Evolutionary conservation across 2,888 invertebrate genomes (phyloP), one percentile per base, ranked within the genome.

Genomic region (Deilephila porcellus): DNA sequence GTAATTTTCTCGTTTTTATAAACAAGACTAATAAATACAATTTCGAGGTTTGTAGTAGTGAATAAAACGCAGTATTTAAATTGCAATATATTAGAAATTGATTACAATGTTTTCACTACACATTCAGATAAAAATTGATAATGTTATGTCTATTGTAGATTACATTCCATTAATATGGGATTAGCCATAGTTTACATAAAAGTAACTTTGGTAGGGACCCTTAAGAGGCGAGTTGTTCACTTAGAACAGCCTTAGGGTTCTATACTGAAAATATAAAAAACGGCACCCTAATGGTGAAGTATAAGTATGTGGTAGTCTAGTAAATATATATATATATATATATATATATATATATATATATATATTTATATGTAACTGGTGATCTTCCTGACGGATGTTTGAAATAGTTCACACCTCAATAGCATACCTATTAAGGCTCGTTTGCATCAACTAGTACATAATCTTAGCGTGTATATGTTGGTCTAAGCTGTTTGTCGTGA

Each of bases 91-190:
- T 60, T 60, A 2, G 25, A 60, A 25, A 14, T 60, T 25, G 25
- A 25, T 60, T 60, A 60, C 25, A 25, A 56, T 56, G 56, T n/a
- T n/a, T 56, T 56, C n/a, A 56, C 56, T 56, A 56, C 56, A 56
- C n/a, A 17, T 56, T n/a, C 56, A 56, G 45, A 45, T 45, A 45
- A 56, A 56, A 56, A 56, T 56, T n/a, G 19, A 56, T n/a, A 56
- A 56, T 56, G n/a, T 56, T 56, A 56, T n/a, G 56, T 56, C 7
- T 56, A 56, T 56, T 56, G 56, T 56, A 56, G 5, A 56, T n/a
- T 17, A 19, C 17, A 56, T 56, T n/a, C 70, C 76, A 71, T 62
- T 67, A 77, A 74, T 52, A 70, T 6, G 56, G 64, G 29, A 64
- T n/a, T 64, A 32, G 34, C 29, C 19, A 64, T 63, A 29, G 62